A percentile compares a stretch with the other conserved stretches of the same genome.
Evolutionary conservation across 2,888 invertebrate genomes (phyloP).

Genomic region (Drosophila testacea): DNA sequence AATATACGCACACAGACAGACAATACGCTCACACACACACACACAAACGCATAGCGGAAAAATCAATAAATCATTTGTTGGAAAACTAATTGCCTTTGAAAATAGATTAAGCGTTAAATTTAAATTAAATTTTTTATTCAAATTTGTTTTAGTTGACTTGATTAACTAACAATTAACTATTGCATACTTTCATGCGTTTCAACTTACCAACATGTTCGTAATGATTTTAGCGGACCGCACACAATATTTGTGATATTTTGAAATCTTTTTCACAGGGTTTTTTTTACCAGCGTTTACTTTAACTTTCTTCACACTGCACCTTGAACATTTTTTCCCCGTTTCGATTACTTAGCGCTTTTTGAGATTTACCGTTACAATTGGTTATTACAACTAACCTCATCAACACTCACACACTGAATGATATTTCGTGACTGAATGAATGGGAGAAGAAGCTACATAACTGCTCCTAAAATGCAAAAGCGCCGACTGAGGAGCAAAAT

Average conservation of each 20-base stretch:
- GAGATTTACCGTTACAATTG: conserved; percentile 37
- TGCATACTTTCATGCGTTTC: conserved; percentile 33
- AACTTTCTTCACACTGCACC: conserved; percentile 42
- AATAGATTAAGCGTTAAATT: conserved; percentile 3
- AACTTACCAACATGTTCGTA: conserved; percentile 75
- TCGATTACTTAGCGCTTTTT: conserved; percentile 14
- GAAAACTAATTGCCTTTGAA: conserved; percentile 57
- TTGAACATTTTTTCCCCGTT: conserved; percentile 26
- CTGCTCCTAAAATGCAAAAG: conserved; percentile 48
- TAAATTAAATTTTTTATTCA: not conserved
- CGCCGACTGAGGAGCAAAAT: conserved; percentile 30
- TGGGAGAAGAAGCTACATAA: conserved; percentile 42
- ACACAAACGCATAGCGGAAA: conserved; percentile 68
- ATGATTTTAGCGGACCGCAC: conserved; percentile 61
- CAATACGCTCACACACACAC: conserved; percentile 36
- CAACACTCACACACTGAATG: conserved; percentile 79
- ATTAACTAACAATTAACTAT: conserved; percentile 14
- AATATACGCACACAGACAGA: conserved; percentile 67
- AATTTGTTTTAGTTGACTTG: not conserved
- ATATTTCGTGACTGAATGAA: conserved; percentile 68
- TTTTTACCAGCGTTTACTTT: conserved; percentile 12
- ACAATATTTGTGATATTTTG: conserved; percentile 10
- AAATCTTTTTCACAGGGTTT: conserved; percentile 7
- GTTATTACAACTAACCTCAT: conserved; percentile 72
- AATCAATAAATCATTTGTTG: conserved; percentile 78